Conservation (phyloP, 2,888 invertebrate species). For the Seira sanloemensis region DNA sequence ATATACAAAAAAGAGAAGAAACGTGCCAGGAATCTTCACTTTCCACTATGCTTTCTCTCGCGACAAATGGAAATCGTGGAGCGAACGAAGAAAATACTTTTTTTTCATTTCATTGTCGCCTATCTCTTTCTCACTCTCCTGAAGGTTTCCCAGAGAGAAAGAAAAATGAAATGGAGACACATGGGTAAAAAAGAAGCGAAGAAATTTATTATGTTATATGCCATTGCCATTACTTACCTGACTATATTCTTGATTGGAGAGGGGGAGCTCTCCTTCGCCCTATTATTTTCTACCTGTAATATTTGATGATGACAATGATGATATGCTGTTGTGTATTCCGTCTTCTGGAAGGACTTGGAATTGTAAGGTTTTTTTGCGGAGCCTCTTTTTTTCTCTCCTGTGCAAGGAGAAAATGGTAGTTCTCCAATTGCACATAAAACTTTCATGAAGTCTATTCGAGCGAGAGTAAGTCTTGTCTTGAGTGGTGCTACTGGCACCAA, state of each 20-base stretch:
- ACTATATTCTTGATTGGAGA: neutral
- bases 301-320: slow-evolving; percentile 28
- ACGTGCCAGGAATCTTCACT: neutral
- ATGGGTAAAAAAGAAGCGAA: neutral
- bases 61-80: neutral
- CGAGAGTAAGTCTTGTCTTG: slow-evolving; percentile 4
- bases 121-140: neutral
- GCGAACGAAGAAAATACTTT: neutral
- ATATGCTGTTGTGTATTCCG: slow-evolving; percentile 19
- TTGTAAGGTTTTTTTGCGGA: neutral
- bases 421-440: slow-evolving; percentile 40
- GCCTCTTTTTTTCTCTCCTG: neutral
- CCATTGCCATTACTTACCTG: neutral
- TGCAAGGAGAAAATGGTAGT: neutral
- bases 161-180: neutral
- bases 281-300: slow-evolving; percentile 27
- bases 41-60: too few relatives aligned
- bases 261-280: neutral
- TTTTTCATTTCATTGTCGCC: slow-evolving; percentile 4
- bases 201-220: slow-evolving; percentile 2
- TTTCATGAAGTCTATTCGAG: slow-evolving; percentile 28
- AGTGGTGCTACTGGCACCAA: neutral
- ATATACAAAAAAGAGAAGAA: neutral
- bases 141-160: neutral
- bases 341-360: slow-evolving; percentile 1